Evolutionary conservation across 2,113 vertebrate species (phyloP), one percentile per base, ranked within the genome.

Genomic region (Paradisaea rubra): DNA sequence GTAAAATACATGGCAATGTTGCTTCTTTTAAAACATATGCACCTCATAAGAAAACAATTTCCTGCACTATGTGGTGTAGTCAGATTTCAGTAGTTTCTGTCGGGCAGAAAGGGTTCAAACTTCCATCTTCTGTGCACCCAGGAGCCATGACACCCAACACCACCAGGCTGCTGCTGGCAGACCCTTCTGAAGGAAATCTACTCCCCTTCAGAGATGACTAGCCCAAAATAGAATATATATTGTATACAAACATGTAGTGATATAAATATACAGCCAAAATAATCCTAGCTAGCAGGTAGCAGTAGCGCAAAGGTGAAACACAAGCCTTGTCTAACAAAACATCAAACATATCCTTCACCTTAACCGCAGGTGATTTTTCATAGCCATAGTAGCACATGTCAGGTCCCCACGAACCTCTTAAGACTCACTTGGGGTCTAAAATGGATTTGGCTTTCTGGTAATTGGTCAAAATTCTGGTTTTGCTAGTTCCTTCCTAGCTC

Each of bases 1-100:
- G 59, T 88, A 96, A 97, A 97, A 88, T 91, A 88, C 65, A 89
- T 28, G 84, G 74, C 59, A 69, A 81, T 23, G 49, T 91, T 84
- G 72, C 64, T 92, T 66, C 76, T 96, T 91, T 96, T 94, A 77
- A 97, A 95, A 97, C 54, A 88, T 47, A 94, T 64, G 66, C 47
- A 86, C 60, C 76, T 92, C 89, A 88, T 91, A 95, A 93, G 86
- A 96, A 95, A 97, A 95, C 94, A 93, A 93, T 94, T 97, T 96
- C 73, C 79, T 96, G 86, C 47, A 72, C 42, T 79, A 81, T 72
- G 66, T 59, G 69, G 33, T 54, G 44, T 66, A 96, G 81, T 95
- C 84, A 68, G 83, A 90, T 94, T 92, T 95, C 91, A 95, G 50
- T 57, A 90, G 69, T 95, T 96, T 92, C 85, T 94, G 76, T 73